Conservation (phyloP, 2,113 vertebrate genomes). For the Channa maculata region DNA sequence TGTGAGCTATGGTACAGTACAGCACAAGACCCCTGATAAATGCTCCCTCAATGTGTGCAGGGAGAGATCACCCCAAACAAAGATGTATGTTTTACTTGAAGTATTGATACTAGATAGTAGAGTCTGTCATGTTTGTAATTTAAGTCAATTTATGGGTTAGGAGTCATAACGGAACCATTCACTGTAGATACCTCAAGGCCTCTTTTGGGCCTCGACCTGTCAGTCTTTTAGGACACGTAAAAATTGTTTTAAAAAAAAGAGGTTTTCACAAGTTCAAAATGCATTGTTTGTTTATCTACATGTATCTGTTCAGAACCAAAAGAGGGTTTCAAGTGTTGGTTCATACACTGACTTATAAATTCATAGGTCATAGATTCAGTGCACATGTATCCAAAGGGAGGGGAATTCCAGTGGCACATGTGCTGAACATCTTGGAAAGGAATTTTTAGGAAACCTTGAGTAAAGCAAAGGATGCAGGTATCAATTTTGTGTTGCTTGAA, state of each 20-base stretch:
- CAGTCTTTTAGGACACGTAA: constrained; percentile 35
- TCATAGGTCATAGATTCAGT: constrained; percentile 21
- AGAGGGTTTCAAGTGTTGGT: constrained; percentile 33
- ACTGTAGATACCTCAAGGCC: constrained; percentile 40
- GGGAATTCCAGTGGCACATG: constrained; percentile 55
- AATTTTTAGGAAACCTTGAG: constrained; percentile 47
- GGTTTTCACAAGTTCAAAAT: constrained; percentile 34
- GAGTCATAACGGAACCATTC: constrained; percentile 47
- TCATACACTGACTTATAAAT: constrained; percentile 52
- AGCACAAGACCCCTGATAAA: constrained; percentile 41
- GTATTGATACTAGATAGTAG: constrained; percentile 31
- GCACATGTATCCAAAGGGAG: background rate
- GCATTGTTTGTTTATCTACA: constrained; percentile 24
- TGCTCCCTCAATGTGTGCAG: constrained; percentile 43
- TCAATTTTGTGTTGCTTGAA: constrained; percentile 18
- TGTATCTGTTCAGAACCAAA: constrained; percentile 15
- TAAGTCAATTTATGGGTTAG: constrained; percentile 51
- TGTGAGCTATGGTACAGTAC: constrained; percentile 14
- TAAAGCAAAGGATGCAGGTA: constrained; percentile 25
- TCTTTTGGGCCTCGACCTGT: constrained; percentile 49
- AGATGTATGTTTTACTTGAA: constrained; percentile 59
- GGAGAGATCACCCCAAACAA: background rate
- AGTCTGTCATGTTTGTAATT: constrained; percentile 63
- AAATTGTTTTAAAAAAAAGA: constrained; percentile 33
- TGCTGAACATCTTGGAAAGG: constrained; percentile 61